These are phyloP conservation scores for Biston betularia DNA, from an alignment of 2,888 invertebrate genomes.

Conservation along the genomic window DNA sequence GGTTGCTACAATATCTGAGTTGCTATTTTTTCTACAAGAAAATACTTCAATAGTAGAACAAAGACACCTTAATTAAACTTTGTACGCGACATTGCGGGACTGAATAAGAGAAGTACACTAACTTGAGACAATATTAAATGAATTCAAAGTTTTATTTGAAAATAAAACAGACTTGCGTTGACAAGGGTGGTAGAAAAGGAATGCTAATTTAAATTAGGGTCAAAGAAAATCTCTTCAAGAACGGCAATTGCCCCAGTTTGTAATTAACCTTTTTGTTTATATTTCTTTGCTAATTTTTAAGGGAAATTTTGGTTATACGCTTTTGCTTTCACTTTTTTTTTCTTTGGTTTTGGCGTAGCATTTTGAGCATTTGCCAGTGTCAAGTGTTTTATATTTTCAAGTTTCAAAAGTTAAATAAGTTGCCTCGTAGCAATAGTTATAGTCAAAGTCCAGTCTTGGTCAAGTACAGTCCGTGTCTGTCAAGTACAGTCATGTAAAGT, in stretches of 20 bases:
- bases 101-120: constrained; percentile 9
- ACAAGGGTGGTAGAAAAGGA: constrained; percentile 5
- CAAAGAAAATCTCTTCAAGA: constrained; percentile 7
- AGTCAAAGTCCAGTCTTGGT: too few species aligned
- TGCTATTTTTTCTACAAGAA: too few species aligned
- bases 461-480: too few species aligned
- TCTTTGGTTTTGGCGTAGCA: too few species aligned
- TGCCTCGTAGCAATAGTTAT: too few species aligned
- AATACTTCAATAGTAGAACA: background rate
- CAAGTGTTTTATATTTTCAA: too few species aligned
- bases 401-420: too few species aligned
- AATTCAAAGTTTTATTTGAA: constrained; percentile 25
- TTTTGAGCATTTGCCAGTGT: too few species aligned
- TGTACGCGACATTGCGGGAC: constrained; percentile 3
- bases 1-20: too few species aligned
- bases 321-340: too few species aligned
- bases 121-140: constrained; percentile 28
- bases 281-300: background rate
- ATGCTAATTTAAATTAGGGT: constrained; percentile 12
- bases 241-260: constrained; percentile 1
- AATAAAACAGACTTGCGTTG: constrained; percentile 22
- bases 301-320: background rate
- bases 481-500: too few species aligned
- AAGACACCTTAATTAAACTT: constrained; percentile 15
- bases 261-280: background rate